phyloP scores from a whole-genome alignment of 1,140 invertebrate species.

The Heliconius congener region DNA sequence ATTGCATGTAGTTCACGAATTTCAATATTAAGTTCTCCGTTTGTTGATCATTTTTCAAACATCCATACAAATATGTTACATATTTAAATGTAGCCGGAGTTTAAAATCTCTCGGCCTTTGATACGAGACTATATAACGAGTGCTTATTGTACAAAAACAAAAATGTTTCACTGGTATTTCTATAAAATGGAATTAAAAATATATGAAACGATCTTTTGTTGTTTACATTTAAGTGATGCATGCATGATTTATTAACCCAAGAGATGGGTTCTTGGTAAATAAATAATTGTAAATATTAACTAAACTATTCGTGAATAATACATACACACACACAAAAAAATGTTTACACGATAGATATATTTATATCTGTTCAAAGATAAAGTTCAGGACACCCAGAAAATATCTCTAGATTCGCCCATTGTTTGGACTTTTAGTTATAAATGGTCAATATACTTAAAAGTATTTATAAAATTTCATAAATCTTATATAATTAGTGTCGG shows the following conservation, averaged over 20 bases:
- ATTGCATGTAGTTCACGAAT: conserved; percentile 27
- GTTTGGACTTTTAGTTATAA: too few relatives aligned
- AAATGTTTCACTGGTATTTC: conserved; percentile 9
- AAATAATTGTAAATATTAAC: not conserved
- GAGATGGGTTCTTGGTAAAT: not conserved
- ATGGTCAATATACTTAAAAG: too few relatives aligned
- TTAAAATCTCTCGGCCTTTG: not conserved
- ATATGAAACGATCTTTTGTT: not conserved
- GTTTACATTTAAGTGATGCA: not conserved
- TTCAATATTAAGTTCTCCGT: conserved; percentile 19
- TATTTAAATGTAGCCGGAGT: not conserved
- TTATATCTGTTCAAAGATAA: too few relatives aligned
- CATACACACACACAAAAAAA: too few relatives aligned
- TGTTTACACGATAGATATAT: too few relatives aligned
- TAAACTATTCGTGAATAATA: not conserved
- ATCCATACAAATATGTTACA: conserved; percentile 1
- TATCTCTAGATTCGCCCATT: too few relatives aligned
- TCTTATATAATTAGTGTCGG: too few relatives aligned
- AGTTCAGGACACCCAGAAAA: too few relatives aligned
- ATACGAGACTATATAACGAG: not conserved
- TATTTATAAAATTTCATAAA: too few relatives aligned
- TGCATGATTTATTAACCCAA: not conserved
- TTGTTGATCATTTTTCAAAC: conserved; percentile 15
- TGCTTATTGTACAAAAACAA: conserved; percentile 1
- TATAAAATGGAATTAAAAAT: not conserved